A percentile compares a stretch with the other conserved stretches of the same genome.
Conservation (phyloP, 2,113 vertebrate genomes). For the Apteryx mantelli region DNA sequence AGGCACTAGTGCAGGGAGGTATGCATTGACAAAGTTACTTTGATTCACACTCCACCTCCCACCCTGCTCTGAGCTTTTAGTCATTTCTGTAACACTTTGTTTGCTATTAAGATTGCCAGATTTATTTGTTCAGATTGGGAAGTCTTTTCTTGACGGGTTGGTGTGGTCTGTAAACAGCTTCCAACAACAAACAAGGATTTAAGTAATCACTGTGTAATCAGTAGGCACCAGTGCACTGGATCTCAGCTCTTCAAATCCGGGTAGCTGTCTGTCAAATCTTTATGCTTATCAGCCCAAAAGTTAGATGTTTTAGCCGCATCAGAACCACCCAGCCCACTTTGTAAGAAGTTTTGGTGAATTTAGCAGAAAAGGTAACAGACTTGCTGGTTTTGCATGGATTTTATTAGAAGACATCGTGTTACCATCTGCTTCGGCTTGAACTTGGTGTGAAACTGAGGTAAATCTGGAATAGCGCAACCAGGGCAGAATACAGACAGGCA, state of each 20-base stretch:
- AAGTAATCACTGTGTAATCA: conserved; percentile 78
- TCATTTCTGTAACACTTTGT: conserved; percentile 64
- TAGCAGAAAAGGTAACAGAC: background rate
- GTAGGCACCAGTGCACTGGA: conserved; percentile 46
- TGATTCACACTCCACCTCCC: background rate
- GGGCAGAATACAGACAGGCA: background rate
- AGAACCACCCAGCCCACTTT: background rate
- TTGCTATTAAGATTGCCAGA: conserved; percentile 60
- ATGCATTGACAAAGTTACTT: background rate
- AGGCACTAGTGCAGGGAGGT: background rate
- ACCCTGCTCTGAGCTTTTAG: conserved; percentile 24
- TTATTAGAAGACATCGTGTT: background rate
- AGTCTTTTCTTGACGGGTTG: conserved; percentile 63
- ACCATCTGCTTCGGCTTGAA: background rate
- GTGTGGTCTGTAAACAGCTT: conserved; percentile 65
- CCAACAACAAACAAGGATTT: conserved; percentile 73
- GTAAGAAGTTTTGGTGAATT: background rate
- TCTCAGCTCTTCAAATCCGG: conserved; percentile 57
- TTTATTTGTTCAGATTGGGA: conserved; percentile 72
- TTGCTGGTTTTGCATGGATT: background rate
- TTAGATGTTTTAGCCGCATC: background rate
- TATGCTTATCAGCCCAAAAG: background rate
- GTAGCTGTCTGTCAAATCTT: conserved; percentile 57
- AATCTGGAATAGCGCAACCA: background rate
- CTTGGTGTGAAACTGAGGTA: background rate